Evolutionary conservation across 1,140 invertebrate species (phyloP), one percentile per base, ranked within the genome.

Genomic region (Cyphomyrmex costatus): DNA sequence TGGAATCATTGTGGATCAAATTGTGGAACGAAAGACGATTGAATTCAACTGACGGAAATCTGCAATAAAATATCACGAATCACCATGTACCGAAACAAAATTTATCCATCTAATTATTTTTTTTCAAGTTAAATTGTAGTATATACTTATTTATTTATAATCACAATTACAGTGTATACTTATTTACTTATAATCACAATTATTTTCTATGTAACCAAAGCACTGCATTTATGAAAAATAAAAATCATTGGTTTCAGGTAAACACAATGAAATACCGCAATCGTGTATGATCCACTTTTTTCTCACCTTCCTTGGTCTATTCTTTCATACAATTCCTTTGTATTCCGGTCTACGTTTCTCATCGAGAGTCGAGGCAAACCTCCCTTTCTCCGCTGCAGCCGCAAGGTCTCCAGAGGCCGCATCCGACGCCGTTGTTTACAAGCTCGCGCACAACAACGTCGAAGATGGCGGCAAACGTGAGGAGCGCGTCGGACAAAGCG

Each of bases 391-490:
- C 5, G 12, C 19, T 7, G 7, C 1, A n/a, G n/a, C 30, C 12
- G 12, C 30, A 49, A 8, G n/a, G 21, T 21, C n/a, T 33, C 33
- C 12, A 70, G 21, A 70, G 42, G 21, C 21, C 42, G 36, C 36
- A 8, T 33, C 10, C n/a, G 46, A 27, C 24, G n/a, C 30, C 46
- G 36, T 78, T 78, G 76, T 78, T 78, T 78, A 78, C 76, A 78
- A 78, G 76, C 24, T 65, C 36, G 58, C 21, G 33, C 56, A 27
- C 33, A 27, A n/a, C 42, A n/a, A 46, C n/a, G 36, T 49, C 36
- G n/a, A 83, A 83, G 79, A 83, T 83, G 79, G 79, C 79, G 66
- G 14, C 36, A 49, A 16, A 14, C 56, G 33, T 16, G 68, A 60
- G 27, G 21, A 83, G 36, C 36, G 53, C 36, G 56, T 83, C 79